phyloP scores from a whole-genome alignment of 2,888 invertebrate species.

The Arctia plantaginis region DNA sequence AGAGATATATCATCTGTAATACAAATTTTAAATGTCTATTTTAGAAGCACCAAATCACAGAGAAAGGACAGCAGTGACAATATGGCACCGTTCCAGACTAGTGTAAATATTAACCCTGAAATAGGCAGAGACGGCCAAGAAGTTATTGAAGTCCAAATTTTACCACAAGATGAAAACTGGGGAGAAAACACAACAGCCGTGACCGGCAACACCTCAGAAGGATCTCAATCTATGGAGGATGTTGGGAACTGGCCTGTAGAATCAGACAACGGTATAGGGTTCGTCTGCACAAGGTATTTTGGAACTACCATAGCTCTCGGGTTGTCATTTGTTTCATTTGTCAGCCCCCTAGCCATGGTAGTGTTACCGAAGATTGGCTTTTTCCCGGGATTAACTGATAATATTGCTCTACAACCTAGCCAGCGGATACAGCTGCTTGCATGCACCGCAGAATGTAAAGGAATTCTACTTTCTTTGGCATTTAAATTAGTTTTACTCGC shows the following conservation, averaged over 20 bases:
- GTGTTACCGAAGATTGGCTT: slow-evolving; percentile 96
- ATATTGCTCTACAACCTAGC: slow-evolving; percentile 89
- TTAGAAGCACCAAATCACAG: slow-evolving; percentile 89
- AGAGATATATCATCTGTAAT: neutral
- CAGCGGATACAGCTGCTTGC: slow-evolving; percentile 90
- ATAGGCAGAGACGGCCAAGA: slow-evolving; percentile 93
- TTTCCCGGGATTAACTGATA: slow-evolving; percentile 91
- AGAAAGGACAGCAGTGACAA: slow-evolving; percentile 87
- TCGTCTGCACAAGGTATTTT: slow-evolving; percentile 93
- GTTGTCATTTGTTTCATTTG: slow-evolving; percentile 93
- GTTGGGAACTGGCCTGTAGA: slow-evolving; percentile 94
- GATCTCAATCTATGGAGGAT: slow-evolving; percentile 97
- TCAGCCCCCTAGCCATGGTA: slow-evolving; percentile 98
- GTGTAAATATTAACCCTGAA: slow-evolving; percentile 93
- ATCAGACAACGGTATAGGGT: slow-evolving; percentile 89
- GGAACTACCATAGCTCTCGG: slow-evolving; percentile 93
- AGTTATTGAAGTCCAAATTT: slow-evolving; percentile 97
- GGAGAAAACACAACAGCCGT: slow-evolving; percentile 99
- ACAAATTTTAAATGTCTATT: slow-evolving; percentile 43
- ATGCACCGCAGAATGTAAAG: slow-evolving; percentile 97
- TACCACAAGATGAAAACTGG: slow-evolving; percentile 99
- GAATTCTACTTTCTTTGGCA: slow-evolving; percentile 95
- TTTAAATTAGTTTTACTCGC: slow-evolving; percentile 96
- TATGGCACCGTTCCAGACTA: slow-evolving; percentile 95
- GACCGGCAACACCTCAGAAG: slow-evolving; percentile 98